Conservation (phyloP, 92 coral and sea anemone species). For the Isaurus tuberculatus region DNA sequence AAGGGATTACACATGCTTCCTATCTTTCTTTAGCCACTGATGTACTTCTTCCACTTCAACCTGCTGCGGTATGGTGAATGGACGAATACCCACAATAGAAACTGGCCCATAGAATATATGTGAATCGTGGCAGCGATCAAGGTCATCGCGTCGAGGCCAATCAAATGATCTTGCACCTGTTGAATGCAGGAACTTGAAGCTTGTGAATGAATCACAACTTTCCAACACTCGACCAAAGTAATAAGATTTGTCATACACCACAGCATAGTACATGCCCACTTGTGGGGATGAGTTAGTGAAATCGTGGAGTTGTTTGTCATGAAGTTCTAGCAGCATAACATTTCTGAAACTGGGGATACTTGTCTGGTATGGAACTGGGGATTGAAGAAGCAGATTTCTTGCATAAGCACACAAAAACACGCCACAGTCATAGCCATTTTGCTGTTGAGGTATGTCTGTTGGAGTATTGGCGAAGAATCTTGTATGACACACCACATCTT, state of each 20-base stretch:
- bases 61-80: constrained; percentile 40
- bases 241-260: constrained; percentile 4
- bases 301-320: constrained; percentile 9
- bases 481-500: constrained; percentile 40
- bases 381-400: background rate
- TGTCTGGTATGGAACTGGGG: background rate
- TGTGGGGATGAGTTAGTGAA: constrained; percentile 23
- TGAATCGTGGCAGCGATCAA: constrained; percentile 43
- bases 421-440: background rate
- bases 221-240: constrained; percentile 14
- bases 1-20: no score
- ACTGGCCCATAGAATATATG: constrained; percentile 41
- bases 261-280: constrained; percentile 19
- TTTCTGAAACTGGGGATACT: background rate
- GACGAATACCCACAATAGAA: constrained; percentile 34
- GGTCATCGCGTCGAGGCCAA: constrained; percentile 45
- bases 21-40: constrained; percentile 45
- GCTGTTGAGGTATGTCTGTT: no score
- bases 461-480: no score
- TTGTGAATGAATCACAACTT: constrained; percentile 20
- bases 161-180: constrained; percentile 46
- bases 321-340: constrained; percentile 20
- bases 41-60: constrained; percentile 39
- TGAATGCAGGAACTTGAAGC: constrained; percentile 21
- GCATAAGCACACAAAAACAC: background rate